These are phyloP conservation scores for Axis porcinus DNA, from an alignment of 2,113 vertebrate genomes.

Conservation along the genomic window DNA sequence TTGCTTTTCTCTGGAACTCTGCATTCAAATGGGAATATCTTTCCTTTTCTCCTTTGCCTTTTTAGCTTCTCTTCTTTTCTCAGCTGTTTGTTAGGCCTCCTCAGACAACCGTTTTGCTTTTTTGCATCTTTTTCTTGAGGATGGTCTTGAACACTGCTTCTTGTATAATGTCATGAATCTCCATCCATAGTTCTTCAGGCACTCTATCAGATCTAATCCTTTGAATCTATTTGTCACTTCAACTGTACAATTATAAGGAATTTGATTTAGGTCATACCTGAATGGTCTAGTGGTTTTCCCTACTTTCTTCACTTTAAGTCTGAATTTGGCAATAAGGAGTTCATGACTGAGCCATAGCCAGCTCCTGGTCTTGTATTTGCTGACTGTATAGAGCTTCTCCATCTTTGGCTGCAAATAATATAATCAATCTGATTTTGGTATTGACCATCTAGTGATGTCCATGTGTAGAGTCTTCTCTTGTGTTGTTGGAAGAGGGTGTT, in stretches of 20 bases:
- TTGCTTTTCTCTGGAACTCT: not conserved
- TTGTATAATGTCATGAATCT: not conserved
- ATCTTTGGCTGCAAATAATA: not conserved
- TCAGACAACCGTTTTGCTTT: not conserved
- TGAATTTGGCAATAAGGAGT: not conserved
- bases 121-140: not conserved
- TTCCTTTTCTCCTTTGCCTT: not conserved
- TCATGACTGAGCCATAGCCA: not conserved
- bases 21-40: not conserved
- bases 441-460: not conserved
- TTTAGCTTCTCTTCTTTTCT: not conserved
- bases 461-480: not conserved
- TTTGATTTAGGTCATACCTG: not conserved
- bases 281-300: not conserved
- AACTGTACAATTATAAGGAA: not conserved
- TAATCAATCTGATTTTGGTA: not conserved
- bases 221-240: not conserved
- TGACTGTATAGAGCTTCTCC: not conserved
- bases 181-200: not conserved
- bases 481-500: not conserved
- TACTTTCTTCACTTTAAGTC: not conserved
- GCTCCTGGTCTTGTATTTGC: not conserved
- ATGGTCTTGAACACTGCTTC: not conserved
- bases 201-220: not conserved
- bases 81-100: not conserved